Conservation (phyloP, 2,113 vertebrate species). For the Solea senegalensis region DNA sequence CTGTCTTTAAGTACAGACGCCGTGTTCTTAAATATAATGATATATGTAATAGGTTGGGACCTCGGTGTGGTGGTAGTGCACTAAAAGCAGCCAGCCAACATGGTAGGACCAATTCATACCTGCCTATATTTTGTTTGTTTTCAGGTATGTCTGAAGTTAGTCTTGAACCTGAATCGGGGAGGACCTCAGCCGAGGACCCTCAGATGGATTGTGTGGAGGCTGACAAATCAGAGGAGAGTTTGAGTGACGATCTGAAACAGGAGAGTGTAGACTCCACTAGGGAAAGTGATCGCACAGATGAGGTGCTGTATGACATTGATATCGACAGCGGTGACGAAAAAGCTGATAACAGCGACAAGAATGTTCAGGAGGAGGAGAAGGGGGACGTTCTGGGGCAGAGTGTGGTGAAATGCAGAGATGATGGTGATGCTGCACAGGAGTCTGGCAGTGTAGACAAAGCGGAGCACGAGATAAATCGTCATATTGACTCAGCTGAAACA, state of each 20-base stretch:
- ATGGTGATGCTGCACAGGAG: not conserved
- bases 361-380: slow-evolving; percentile 16
- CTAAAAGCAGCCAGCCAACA: not conserved
- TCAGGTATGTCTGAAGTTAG: slow-evolving; percentile 84
- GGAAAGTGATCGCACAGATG: slow-evolving; percentile 26
- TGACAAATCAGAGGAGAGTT: slow-evolving; percentile 57
- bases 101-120: slow-evolving; percentile 46
- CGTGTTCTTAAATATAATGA: no score
- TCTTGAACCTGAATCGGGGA: slow-evolving; percentile 73
- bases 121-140: slow-evolving; percentile 62
- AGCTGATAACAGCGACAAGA: slow-evolving; percentile 23
- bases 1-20: no score
- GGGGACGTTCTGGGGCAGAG: slow-evolving; percentile 18
- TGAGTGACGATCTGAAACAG: slow-evolving; percentile 47
- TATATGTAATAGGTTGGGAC: no score
- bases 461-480: slow-evolving; percentile 19
- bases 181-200: slow-evolving; percentile 65
- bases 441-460: slow-evolving; percentile 47
- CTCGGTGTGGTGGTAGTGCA: not conserved
- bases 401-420: not conserved
- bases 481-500: slow-evolving; percentile 38
- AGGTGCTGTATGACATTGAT: slow-evolving; percentile 57
- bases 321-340: slow-evolving; percentile 54
- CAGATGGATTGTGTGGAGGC: slow-evolving; percentile 62
- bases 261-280: slow-evolving; percentile 45